Base-by-base conservation (phyloP, 1,140 invertebrate genomes). In the Drosophila pseudoobscura region DNA sequence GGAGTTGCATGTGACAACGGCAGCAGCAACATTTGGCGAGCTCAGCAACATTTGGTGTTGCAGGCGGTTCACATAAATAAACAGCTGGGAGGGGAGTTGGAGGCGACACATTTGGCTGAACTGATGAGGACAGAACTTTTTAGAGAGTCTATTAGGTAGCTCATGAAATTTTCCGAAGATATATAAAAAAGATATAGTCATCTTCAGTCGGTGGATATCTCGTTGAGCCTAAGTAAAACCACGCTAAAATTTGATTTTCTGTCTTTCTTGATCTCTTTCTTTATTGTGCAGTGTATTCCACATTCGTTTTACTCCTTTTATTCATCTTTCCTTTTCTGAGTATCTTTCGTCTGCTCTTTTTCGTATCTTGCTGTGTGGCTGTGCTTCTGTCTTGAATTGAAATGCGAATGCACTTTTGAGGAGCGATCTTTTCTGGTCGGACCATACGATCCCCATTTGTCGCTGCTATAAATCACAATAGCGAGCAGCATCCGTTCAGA, bases 361-460 rank as follows among this genome's bases (percentile, higher is more conserved):
- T 70, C 50, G 44, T 77, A 57, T 61, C 65, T 57, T 76, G 59
- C 63, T 58, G 62, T 63, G 69, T 56, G 39, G 46, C 50, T 47
- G 44, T 43, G 80, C 71, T 66, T 80, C 77, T 80, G 74, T 55
- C 71, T 87, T 87, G 78, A 88, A 87, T 88, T 88, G 70, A 87
- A 87, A 87, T 88, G 83, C 83, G 82, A 87, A 87, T 87, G 82
- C 83, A 87, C 83, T 82, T 82, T 87, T 78, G 75, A 85, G 83
- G 58, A 77, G 51, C 71, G 64, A 31, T 44, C 20, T 49, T 43
- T 57, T 53, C 35, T 57, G 43, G 8, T 49, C 35, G 59, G 22
- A 59, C 47, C 56, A 57, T 58, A 52, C 53, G 66, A 59, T 70
- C 69, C 50, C 71, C 74, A 78, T 82, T 82, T 68, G 56, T 51